phyloP scores from a whole-genome alignment of 53 echinoderm and acorn worm genomes.

The Paelopatides confundens region DNA sequence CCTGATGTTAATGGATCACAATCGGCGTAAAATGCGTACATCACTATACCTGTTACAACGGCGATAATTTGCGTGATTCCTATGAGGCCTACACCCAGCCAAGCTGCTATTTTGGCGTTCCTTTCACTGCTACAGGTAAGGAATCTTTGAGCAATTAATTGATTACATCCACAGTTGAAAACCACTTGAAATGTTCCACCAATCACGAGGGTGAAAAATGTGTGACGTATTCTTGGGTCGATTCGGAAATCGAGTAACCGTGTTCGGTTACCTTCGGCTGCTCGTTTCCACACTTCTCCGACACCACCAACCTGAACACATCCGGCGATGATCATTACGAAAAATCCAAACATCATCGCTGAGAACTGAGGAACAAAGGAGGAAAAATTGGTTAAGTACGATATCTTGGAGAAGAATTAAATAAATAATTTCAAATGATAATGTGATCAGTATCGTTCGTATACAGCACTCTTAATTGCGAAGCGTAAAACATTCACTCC shows the following conservation, averaged over 20 bases:
- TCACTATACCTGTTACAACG: conserved; percentile 78
- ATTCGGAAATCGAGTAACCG: conserved; percentile 56
- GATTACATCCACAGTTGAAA: conserved; percentile 77
- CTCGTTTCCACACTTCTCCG: conserved; percentile 22
- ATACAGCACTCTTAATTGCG: no score
- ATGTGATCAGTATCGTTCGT: no score
- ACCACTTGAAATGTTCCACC: conserved; percentile 82
- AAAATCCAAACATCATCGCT: conserved; percentile 38
- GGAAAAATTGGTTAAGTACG: background rate
- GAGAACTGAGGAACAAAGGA: background rate
- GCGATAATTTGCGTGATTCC: conserved; percentile 61
- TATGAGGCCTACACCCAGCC: conserved; percentile 26
- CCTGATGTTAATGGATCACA: conserved; percentile 70
- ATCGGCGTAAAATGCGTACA: conserved; percentile 73
- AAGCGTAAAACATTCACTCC: no score
- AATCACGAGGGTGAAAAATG: conserved; percentile 73
- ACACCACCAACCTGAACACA: conserved; percentile 29
- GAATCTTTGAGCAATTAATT: conserved; percentile 79
- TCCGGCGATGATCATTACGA: conserved; percentile 25
- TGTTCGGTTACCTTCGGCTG: conserved; percentile 40
- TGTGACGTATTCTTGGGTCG: conserved; percentile 75
- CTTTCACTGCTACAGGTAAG: conserved; percentile 74
- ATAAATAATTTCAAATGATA: no score
- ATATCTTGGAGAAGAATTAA: no score
- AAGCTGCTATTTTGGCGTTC: conserved; percentile 72